These are phyloP conservation scores for Istiophorus platypterus DNA, from an alignment of 2,113 vertebrate species.

Conservation along the genomic window DNA sequence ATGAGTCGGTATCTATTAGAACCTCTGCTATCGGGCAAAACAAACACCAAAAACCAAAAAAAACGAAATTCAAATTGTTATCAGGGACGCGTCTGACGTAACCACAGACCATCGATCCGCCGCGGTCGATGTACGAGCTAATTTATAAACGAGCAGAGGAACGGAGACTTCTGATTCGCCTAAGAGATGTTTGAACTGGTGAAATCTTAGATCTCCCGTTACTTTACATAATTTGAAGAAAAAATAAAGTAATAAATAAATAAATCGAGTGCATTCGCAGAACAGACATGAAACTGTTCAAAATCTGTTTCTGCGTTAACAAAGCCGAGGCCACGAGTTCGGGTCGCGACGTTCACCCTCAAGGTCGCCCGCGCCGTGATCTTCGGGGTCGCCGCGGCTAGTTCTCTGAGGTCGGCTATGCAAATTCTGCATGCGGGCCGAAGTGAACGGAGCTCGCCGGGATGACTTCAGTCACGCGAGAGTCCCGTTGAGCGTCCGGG, in stretches of 20 bases:
- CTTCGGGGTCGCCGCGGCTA: conserved; percentile 37
- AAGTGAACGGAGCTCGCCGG: conserved; percentile 50
- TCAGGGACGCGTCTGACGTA: too few relatives aligned
- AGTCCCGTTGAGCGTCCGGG: too few relatives aligned
- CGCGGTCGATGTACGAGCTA: not conserved
- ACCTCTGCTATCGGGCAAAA: not conserved
- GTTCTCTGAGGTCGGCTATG: conserved; percentile 55
- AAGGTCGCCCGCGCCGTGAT: conserved; percentile 38
- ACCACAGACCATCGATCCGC: not conserved
- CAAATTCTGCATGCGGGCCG: conserved; percentile 41
- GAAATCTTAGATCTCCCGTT: conserved; percentile 14
- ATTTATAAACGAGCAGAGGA: not conserved
- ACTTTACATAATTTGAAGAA: conserved; percentile 39
- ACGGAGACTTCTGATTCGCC: not conserved
- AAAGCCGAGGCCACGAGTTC: too few relatives aligned
- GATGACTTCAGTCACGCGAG: conserved; percentile 40
- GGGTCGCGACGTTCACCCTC: too few relatives aligned
- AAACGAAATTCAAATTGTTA: not conserved
- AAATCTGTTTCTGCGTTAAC: conserved; percentile 36
- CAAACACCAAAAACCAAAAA: too few relatives aligned
- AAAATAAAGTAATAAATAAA: too few relatives aligned
- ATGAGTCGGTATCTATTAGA: not conserved
- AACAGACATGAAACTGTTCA: conserved; percentile 28
- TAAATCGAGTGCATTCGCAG: conserved; percentile 27
- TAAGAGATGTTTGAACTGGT: not conserved